Conservation (phyloP, 2,797 vertebrate genomes). For the Aulostomus chinensis region DNA sequence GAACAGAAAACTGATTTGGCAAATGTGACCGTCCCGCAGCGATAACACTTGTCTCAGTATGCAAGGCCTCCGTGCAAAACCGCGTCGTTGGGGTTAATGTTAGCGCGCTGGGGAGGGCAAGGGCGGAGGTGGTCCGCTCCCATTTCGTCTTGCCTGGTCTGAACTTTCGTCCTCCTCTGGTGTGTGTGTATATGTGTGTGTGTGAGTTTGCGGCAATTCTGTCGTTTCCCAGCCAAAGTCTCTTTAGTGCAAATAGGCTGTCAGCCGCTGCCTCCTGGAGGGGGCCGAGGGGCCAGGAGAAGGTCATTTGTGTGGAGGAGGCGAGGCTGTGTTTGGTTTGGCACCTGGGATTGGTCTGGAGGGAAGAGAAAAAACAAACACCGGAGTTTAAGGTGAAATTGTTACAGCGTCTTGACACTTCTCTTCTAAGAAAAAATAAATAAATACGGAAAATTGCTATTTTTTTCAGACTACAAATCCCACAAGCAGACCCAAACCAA, state of each 20-base stretch:
- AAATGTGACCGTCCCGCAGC: constrained; percentile 47
- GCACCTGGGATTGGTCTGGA: constrained; percentile 80
- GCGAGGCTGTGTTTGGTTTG: constrained; percentile 79
- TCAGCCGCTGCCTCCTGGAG: constrained; percentile 39
- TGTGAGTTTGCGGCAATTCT: constrained; percentile 36
- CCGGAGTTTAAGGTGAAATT: constrained; percentile 3
- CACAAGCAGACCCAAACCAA: too few species aligned
- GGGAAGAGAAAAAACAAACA: background rate
- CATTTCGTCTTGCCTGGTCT: constrained; percentile 36
- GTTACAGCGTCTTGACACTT: background rate
- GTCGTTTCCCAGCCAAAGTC: constrained; percentile 60
- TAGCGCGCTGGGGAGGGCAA: background rate
- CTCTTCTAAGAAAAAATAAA: background rate
- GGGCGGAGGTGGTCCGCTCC: background rate
- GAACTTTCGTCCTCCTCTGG: constrained; percentile 26
- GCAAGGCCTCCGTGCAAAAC: constrained; percentile 70
- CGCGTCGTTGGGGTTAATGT: constrained; percentile 41
- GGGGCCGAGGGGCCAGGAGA: constrained; percentile 16
- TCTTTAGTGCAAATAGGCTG: constrained; percentile 84
- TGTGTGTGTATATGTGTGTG: too few species aligned
- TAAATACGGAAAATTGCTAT: too few species aligned
- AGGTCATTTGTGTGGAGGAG: constrained; percentile 83
- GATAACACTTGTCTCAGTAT: constrained; percentile 61
- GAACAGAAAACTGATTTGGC: constrained; percentile 63
- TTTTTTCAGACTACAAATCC: too few species aligned